Evolutionary conservation across 2,113 vertebrate species (phyloP), one percentile per base, ranked within the genome.

Genomic region (Mionectes macconnelli): DNA sequence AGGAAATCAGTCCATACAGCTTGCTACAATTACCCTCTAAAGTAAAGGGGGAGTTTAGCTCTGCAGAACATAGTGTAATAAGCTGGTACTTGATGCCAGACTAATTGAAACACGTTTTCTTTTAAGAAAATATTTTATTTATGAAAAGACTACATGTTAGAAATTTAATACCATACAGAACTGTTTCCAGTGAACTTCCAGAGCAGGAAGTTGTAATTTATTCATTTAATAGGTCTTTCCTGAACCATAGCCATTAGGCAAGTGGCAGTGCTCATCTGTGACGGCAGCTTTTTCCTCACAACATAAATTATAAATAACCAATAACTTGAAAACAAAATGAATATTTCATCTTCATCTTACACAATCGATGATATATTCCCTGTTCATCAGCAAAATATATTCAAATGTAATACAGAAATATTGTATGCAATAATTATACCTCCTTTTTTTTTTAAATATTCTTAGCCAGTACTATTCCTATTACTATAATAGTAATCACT

Each of bases 291-390:
- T 95, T 89, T 45, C 57, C 66, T 40, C 75, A 55, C 30, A 31
- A 45, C 16, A 94, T 96, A 87, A 93, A 94, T 96, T 95, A 96
- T 91, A 88, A 94, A 96, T 96, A 90, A 85, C 24, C 50, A 76
- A 67, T 78, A 84, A 84, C 4, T 14, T 56, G 40, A 60, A 93
- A 94, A 87, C n/a, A 92, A 89, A 88, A 96, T 88, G 3, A 88
- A 75, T 94, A 91, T 91, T 95, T 93, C 59, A 92, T 95, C 35
- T 87, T 91, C 39, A 81, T 28, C 30, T 84, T 80, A 49, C 35
- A 45, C 60, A 90, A 89, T 67, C 37, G 83, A 91, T 12, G 35
- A 84, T 30, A 33, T 35, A 50, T 27, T 76, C 66, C 49, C 83
- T 44, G 17, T 72, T 85, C 45, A 96, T 92, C 56, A 78, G 13